Conservation (phyloP, 2,113 vertebrate genomes). For the Capricornis sumatraensis region DNA sequence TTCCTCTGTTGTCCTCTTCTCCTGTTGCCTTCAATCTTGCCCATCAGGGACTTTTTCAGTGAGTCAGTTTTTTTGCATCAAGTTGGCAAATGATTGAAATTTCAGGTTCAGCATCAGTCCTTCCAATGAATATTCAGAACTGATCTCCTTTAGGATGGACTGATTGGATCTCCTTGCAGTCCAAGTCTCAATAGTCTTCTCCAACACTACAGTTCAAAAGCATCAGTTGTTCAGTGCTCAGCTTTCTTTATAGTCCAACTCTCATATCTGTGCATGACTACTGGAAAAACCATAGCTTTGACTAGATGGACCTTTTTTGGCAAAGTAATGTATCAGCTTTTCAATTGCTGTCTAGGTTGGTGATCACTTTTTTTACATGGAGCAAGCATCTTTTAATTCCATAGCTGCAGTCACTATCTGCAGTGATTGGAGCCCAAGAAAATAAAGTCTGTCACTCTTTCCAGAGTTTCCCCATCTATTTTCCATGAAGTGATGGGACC, state of each 20-base stretch:
- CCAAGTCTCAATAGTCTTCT: not conserved
- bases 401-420: not conserved
- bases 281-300: not conserved
- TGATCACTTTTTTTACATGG: not conserved
- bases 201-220: not conserved
- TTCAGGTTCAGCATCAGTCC: not conserved
- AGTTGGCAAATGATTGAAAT: not conserved
- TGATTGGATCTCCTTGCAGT: not conserved
- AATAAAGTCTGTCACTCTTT: not conserved
- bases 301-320: not conserved
- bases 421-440: not conserved
- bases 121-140: not conserved
- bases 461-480: not conserved
- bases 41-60: not conserved
- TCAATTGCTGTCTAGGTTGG: not conserved
- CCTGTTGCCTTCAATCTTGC: not conserved
- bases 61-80: not conserved
- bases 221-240: not conserved
- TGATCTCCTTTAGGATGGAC: not conserved
- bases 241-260: not conserved
- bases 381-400: not conserved
- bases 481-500: not conserved
- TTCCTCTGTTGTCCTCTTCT: not conserved
- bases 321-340: not conserved
- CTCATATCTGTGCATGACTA: not conserved